Evolutionary conservation across 2,797 vertebrate genomes (phyloP).

Genomic region (Muscicapa striata): DNA sequence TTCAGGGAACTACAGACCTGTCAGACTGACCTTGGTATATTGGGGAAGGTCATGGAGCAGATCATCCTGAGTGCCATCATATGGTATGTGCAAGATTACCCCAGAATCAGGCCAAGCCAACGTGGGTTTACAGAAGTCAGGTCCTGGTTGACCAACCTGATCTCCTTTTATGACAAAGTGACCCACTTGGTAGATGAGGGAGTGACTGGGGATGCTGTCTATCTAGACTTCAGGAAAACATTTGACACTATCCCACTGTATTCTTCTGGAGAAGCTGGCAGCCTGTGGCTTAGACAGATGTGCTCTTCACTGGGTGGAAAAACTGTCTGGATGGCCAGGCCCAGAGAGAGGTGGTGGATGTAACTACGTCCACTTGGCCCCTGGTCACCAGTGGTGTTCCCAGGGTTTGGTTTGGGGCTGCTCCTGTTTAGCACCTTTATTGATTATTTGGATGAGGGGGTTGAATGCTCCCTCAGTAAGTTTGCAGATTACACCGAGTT

Average conservation of each 20-base stretch:
- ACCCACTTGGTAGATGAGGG: not conserved
- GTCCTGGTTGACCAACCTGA: not conserved
- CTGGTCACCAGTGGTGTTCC: not conserved
- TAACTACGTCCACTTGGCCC: not conserved
- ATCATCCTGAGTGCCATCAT: not conserved
- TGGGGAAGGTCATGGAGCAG: fast-evolving
- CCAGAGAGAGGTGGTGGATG: not conserved
- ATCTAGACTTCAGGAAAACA: not conserved
- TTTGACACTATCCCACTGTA: not conserved
- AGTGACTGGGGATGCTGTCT: not conserved
- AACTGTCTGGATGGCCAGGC: not conserved
- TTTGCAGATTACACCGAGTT: not conserved
- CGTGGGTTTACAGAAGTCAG: not conserved
- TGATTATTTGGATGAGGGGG: not conserved
- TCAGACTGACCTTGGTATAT: not conserved
- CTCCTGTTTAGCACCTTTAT: not conserved
- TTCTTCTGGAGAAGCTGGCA: not conserved
- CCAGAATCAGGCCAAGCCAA: not conserved
- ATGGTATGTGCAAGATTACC: not conserved
- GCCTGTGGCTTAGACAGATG: not conserved
- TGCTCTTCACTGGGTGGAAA: not conserved
- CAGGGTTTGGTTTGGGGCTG: not conserved
- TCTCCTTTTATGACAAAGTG: not conserved
- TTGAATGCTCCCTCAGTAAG: not conserved
- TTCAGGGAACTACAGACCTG: not conserved